Evolutionary conservation across 2,113 vertebrate genomes (phyloP).

Genomic region (Pterocles burchelli): DNA sequence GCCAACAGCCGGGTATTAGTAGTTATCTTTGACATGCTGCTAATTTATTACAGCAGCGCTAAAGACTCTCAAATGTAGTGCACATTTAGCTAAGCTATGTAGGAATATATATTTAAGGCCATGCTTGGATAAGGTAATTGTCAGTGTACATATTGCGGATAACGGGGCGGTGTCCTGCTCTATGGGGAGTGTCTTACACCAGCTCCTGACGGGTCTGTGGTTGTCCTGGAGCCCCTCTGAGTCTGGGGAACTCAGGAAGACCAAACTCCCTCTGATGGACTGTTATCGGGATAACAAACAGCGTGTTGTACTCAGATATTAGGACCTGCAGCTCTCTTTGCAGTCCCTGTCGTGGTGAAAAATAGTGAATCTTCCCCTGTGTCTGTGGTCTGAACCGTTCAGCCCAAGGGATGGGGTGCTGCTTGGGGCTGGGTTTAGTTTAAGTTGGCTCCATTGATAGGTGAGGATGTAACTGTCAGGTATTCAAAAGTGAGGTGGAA

Average conservation of each 20-base stretch:
- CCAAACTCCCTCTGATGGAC: not conserved
- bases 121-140: not conserved
- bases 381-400: not conserved
- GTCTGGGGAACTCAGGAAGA: not conserved
- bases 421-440: not conserved
- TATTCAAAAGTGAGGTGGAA: slow-evolving; percentile 55
- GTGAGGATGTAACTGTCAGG: not conserved
- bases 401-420: not conserved
- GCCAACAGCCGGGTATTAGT: not conserved
- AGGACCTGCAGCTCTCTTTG: not conserved
- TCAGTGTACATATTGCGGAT: not conserved
- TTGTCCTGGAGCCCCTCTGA: not conserved
- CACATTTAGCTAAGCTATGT: not conserved
- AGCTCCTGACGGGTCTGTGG: not conserved
- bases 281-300: not conserved
- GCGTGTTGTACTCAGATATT: not conserved
- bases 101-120: not conserved
- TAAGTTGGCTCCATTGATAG: not conserved
- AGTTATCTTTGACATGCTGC: not conserved
- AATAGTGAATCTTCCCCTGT: not conserved
- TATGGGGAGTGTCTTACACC: not conserved
- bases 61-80: not conserved
- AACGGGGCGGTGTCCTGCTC: not conserved
- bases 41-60: not conserved
- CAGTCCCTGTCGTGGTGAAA: not conserved